Conservation (phyloP, 2,797 vertebrate species). For the Gymnoscopelus microlampas region DNA sequence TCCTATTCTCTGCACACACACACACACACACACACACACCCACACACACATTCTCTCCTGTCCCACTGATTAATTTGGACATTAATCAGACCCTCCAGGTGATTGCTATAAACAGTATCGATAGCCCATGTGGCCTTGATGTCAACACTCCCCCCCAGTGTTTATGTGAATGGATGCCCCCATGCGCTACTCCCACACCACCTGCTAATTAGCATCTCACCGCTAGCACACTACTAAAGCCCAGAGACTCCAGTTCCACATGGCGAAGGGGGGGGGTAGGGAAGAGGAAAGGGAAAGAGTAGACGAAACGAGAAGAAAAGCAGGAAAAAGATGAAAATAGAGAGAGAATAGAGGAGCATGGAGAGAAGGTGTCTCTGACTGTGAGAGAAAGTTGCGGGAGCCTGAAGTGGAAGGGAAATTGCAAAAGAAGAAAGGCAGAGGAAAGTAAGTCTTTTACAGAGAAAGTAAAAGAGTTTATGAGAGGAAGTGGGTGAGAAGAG, state of each 20-base stretch:
- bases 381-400: conserved; percentile 28
- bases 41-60: conserved; percentile 45
- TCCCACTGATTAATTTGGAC: conserved; percentile 69
- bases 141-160: conserved; percentile 61
- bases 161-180: conserved; percentile 66
- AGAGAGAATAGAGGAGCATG: conserved; percentile 7
- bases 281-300: not conserved
- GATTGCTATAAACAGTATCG: conserved; percentile 74
- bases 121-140: conserved; percentile 58
- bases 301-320: not conserved
- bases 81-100: conserved; percentile 73
- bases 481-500: conserved; percentile 49
- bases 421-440: conserved; percentile 52
- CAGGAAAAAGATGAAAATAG: conserved; percentile 1
- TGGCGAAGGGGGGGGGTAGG: too few species aligned
- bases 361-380: conserved; percentile 20
- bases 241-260: conserved; percentile 26
- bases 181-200: conserved; percentile 51
- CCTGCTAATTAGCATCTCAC: conserved; percentile 64
- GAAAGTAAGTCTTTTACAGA: conserved; percentile 34
- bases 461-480: conserved; percentile 29
- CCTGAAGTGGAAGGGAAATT: conserved; percentile 58
- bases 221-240: conserved; percentile 17
- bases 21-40: conserved; percentile 22
- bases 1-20: conserved; percentile 27